These are phyloP conservation scores for Erpornis zantholeuca DNA, from an alignment of 2,113 vertebrate species.

Conservation along the genomic window DNA sequence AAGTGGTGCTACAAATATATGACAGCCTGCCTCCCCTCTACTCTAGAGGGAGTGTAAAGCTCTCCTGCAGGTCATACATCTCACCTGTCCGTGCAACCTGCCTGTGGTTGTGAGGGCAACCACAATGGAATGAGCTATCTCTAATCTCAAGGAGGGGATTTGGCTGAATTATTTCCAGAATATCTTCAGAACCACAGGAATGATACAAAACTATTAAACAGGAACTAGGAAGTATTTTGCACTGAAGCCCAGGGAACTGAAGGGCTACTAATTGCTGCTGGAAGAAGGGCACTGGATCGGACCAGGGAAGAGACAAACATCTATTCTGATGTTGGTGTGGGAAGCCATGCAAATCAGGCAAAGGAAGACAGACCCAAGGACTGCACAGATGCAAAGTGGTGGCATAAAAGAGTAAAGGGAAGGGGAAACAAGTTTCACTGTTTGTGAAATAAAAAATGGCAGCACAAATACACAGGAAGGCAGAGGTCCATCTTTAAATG, in stretches of 20 bases:
- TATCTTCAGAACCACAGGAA: neutral
- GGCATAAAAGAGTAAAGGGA: neutral
- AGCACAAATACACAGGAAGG: neutral
- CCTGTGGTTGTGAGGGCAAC: neutral
- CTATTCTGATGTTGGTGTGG: rapidly evolving
- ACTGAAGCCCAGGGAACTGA: neutral
- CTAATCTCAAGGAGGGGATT: neutral
- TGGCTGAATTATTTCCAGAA: neutral
- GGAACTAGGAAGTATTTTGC: neutral
- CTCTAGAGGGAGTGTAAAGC: neutral
- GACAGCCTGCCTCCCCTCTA: neutral
- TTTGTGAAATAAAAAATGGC: neutral
- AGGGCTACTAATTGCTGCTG: neutral
- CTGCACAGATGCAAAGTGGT: rapidly evolving
- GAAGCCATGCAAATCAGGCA: neutral
- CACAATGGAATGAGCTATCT: neutral
- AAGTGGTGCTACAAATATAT: neutral
- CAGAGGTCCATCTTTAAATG: neutral
- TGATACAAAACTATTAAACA: neutral
- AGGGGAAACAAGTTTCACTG: neutral
- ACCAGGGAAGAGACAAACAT: neutral
- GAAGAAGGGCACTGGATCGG: neutral
- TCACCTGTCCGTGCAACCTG: neutral
- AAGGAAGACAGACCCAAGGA: neutral
- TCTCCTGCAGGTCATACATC: neutral